Percentiles rank a stretch among this genome's conserved stretches.
Evolutionary conservation across 2,113 vertebrate species (phyloP).

Genomic region (Harpagus bidentatus): DNA sequence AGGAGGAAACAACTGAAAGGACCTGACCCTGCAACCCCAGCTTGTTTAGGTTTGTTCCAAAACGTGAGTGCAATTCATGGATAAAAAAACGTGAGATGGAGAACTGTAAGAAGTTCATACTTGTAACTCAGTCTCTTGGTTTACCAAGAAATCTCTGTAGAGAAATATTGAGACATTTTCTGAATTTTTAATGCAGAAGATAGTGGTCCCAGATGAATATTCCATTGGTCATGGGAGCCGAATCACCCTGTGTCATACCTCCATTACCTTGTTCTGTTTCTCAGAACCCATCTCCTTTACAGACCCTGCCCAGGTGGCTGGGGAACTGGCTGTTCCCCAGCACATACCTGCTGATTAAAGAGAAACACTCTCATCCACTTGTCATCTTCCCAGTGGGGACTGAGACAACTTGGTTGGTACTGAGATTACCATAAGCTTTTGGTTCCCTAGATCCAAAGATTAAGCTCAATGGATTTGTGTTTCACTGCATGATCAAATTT

Average conservation of each 20-base stretch:
- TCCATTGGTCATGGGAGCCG: rapidly evolving
- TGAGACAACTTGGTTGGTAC: neutral
- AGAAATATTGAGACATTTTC: neutral
- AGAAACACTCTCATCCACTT: neutral
- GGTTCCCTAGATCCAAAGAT: neutral
- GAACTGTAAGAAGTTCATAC: neutral
- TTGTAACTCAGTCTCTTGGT: neutral
- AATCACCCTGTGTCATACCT: rapidly evolving
- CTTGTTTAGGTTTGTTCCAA: neutral
- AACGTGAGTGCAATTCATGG: neutral
- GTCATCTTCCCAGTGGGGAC: neutral
- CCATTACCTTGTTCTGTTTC: neutral
- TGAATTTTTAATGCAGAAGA: neutral
- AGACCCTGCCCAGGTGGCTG: neutral
- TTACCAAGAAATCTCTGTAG: neutral
- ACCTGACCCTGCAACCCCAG: neutral
- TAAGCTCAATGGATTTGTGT: neutral
- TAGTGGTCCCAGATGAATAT: neutral
- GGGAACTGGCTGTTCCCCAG: neutral
- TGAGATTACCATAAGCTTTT: neutral
- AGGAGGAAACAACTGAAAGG: neutral
- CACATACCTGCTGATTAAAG: neutral
- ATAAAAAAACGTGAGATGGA: neutral
- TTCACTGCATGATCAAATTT: neutral
- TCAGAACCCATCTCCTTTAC: neutral